Evolutionary conservation across 2,888 invertebrate species (phyloP).

Genomic region (Ischnus inquisitorius): DNA sequence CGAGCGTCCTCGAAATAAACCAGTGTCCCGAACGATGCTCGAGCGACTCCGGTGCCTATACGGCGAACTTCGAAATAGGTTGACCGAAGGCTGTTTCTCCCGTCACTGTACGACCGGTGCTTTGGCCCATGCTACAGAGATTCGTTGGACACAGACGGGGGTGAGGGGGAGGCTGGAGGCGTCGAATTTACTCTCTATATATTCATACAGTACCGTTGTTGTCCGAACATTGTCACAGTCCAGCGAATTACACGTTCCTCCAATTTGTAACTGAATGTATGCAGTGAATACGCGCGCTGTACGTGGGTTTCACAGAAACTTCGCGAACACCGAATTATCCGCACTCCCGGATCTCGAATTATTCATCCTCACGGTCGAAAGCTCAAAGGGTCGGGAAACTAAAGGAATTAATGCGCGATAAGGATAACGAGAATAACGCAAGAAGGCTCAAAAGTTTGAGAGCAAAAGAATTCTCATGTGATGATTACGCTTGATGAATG

Average conservation of each 20-base stretch:
- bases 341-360: neutral
- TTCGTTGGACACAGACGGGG: neutral
- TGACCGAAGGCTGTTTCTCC: slow-evolving; percentile 7
- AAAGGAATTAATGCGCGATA: neutral
- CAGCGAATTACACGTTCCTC: slow-evolving; percentile 29
- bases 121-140: neutral
- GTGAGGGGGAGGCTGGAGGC: no score
- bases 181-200: slow-evolving; percentile 12
- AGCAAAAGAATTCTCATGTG: slow-evolving; percentile 17
- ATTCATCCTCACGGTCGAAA: neutral
- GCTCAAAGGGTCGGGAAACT: neutral
- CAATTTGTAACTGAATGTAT: slow-evolving; percentile 43
- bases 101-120: neutral
- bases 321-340: no score
- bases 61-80: neutral
- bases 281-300: neutral
- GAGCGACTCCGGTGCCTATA: slow-evolving; percentile 7
- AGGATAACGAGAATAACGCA: neutral
- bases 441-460: slow-evolving; percentile 1
- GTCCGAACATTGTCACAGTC: slow-evolving; percentile 12
- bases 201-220: slow-evolving; percentile 28
- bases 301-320: neutral
- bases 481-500: slow-evolving; percentile 12
- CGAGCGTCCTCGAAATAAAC: slow-evolving; percentile 51
- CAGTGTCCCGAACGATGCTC: slow-evolving; percentile 18